A percentile compares a stretch with the other conserved stretches of the same genome.
Evolutionary conservation across 2,888 invertebrate genomes (phyloP).

Genomic region (Uropetala carovei): DNA sequence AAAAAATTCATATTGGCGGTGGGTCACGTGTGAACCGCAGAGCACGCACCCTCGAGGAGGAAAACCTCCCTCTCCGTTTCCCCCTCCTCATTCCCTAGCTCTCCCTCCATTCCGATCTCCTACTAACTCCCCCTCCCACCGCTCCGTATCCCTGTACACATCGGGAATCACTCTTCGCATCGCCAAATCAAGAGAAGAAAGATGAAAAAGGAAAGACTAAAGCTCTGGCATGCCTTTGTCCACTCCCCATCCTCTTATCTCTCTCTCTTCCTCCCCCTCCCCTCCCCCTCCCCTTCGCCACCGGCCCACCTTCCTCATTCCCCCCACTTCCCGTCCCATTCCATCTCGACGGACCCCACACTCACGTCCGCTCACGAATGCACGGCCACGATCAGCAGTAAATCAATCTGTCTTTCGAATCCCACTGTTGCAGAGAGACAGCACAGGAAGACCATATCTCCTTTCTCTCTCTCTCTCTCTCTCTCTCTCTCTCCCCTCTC

Average conservation of each 20-base stretch:
- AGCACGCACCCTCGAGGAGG: background rate
- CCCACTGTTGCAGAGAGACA: constrained; percentile 38
- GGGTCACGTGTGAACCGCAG: background rate
- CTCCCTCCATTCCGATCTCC: constrained; percentile 6
- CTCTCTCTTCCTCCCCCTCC: no score
- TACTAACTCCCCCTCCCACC: background rate
- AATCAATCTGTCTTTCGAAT: constrained; percentile 47
- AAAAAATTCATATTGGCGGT: background rate
- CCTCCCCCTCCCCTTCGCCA: background rate
- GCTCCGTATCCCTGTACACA: background rate
- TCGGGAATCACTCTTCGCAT: constrained; percentile 53
- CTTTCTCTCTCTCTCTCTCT: background rate
- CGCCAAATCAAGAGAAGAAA: constrained; percentile 54
- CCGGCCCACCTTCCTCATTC: constrained; percentile 20
- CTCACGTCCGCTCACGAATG: constrained; percentile 56
- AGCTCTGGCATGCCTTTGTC: constrained; percentile 52
- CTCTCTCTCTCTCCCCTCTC: background rate
- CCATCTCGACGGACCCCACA: constrained; percentile 38
- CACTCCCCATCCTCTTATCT: background rate
- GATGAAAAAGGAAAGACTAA: constrained; percentile 23
- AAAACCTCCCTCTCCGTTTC: background rate
- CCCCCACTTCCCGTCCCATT: background rate
- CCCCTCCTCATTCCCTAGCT: background rate
- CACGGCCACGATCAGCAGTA: constrained; percentile 53
- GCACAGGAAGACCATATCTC: constrained; percentile 40